phyloP scores from a whole-genome alignment of 2,113 vertebrate genomes.

The Chaenocephalus aceratus region DNA sequence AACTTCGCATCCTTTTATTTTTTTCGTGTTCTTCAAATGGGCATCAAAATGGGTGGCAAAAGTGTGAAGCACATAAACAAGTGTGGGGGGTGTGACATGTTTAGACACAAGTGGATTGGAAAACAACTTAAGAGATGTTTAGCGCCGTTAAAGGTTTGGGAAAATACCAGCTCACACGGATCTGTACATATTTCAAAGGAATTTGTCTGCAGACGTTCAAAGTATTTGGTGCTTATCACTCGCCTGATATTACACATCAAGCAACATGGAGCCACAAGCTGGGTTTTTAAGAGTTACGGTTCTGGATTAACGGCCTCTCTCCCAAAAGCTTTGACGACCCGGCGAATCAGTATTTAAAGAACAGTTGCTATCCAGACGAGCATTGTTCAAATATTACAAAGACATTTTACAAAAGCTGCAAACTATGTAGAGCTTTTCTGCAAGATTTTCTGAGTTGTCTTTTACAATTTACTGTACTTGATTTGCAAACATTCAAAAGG shows the following conservation, averaged over 20 bases:
- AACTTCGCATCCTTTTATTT: slow-evolving; percentile 76
- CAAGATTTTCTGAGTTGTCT: not conserved
- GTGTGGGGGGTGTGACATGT: slow-evolving; percentile 32
- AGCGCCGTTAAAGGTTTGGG: not conserved
- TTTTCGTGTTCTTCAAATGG: slow-evolving; percentile 58
- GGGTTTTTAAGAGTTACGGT: no score
- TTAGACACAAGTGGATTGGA: slow-evolving; percentile 35
- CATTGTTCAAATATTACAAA: not conserved
- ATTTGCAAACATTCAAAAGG: not conserved
- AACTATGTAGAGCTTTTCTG: not conserved
- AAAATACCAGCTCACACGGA: not conserved
- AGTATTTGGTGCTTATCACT: not conserved
- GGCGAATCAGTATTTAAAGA: no score
- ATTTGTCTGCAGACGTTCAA: not conserved
- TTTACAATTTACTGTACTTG: not conserved
- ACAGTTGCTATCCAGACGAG: not conserved
- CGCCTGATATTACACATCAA: not conserved
- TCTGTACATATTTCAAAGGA: not conserved
- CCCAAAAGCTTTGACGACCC: not conserved
- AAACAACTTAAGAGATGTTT: slow-evolving; percentile 42
- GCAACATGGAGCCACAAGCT: no score
- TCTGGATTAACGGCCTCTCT: no score
- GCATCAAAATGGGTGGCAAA: slow-evolving; percentile 41
- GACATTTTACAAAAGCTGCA: not conserved
- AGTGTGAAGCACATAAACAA: slow-evolving; percentile 64